Evolutionary conservation across 1,140 invertebrate species (phyloP).

Genomic region (Bombus cullumanus): DNA sequence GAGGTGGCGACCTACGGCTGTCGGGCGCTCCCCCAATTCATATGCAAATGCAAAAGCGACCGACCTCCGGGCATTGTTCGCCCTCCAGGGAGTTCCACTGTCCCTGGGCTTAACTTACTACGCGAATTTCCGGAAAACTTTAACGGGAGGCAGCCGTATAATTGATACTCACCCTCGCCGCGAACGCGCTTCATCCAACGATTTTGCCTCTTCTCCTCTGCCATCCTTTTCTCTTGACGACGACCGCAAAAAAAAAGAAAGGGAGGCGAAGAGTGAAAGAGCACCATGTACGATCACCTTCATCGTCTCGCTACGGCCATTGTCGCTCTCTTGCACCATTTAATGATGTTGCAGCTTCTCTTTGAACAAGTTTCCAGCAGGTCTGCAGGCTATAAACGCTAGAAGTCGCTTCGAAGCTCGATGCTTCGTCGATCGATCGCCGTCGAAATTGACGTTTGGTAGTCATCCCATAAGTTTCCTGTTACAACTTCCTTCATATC

Average conservation of each 20-base stretch:
- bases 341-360: slow-evolving; percentile 53
- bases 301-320: slow-evolving; percentile 52
- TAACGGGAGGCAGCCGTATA: slow-evolving; percentile 73
- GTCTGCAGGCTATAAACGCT: slow-evolving; percentile 16
- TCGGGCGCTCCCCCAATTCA: slow-evolving; percentile 73
- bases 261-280: slow-evolving; percentile 19
- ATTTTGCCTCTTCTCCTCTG: background rate
- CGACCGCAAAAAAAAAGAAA: background rate
- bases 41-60: slow-evolving; percentile 81
- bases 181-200: slow-evolving; percentile 22
- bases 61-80: slow-evolving; percentile 77
- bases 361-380: slow-evolving; percentile 45
- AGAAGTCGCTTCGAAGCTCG: slow-evolving; percentile 2
- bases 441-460: slow-evolving; percentile 1
- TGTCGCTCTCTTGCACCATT: slow-evolving; percentile 58
- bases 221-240: background rate
- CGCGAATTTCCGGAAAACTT: slow-evolving; percentile 81
- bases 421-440: slow-evolving; percentile 41
- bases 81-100: slow-evolving; percentile 71
- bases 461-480: background rate
- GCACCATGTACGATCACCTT: slow-evolving; percentile 49
- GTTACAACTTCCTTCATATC: background rate
- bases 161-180: slow-evolving; percentile 78
- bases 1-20: slow-evolving; percentile 40
- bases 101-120: slow-evolving; percentile 80